These are phyloP conservation scores for Apodemia mormo DNA, from an alignment of 2,888 invertebrate species.

Conservation along the genomic window DNA sequence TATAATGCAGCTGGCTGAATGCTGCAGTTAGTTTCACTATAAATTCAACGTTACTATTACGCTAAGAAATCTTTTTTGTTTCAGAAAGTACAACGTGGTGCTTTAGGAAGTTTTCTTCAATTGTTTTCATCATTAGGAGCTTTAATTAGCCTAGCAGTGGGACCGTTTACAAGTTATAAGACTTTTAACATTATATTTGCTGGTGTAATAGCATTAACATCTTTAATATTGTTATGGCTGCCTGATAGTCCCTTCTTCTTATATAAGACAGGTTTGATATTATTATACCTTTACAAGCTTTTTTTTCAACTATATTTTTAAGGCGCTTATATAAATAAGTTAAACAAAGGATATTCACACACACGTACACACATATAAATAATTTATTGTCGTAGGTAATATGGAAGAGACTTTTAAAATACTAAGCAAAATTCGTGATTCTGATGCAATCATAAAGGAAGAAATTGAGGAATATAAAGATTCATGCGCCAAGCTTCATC, in stretches of 20 bases:
- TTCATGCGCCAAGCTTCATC: slow-evolving; percentile 32
- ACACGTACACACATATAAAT: neutral
- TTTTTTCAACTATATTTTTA: too few relatives aligned
- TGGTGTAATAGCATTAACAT: slow-evolving; percentile 38
- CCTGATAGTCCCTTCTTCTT: slow-evolving; percentile 61
- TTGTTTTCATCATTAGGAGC: slow-evolving; percentile 56
- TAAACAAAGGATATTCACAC: too few relatives aligned
- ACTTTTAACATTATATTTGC: slow-evolving; percentile 47
- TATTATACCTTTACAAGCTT: too few relatives aligned
- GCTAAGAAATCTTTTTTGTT: slow-evolving; percentile 29
- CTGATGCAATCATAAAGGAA: slow-evolving; percentile 48
- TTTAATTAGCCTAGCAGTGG: slow-evolving; percentile 53
- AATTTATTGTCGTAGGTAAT: slow-evolving; percentile 44
- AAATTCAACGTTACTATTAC: too few relatives aligned
- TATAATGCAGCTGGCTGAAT: too few relatives aligned
- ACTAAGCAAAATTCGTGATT: slow-evolving; percentile 51
- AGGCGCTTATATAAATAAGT: too few relatives aligned
- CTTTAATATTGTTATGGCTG: slow-evolving; percentile 49
- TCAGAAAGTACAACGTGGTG: slow-evolving; percentile 61
- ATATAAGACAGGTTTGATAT: slow-evolving; percentile 52
- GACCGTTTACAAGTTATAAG: slow-evolving; percentile 54
- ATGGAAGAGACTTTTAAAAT: slow-evolving; percentile 50
- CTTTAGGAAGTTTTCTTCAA: slow-evolving; percentile 57
- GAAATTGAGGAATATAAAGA: slow-evolving; percentile 54
- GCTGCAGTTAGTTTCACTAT: too few relatives aligned